A percentile compares a stretch with the other conserved stretches of the same genome.
phyloP scores from a whole-genome alignment of 1,140 invertebrate species.

The Drosophila hydei region DNA sequence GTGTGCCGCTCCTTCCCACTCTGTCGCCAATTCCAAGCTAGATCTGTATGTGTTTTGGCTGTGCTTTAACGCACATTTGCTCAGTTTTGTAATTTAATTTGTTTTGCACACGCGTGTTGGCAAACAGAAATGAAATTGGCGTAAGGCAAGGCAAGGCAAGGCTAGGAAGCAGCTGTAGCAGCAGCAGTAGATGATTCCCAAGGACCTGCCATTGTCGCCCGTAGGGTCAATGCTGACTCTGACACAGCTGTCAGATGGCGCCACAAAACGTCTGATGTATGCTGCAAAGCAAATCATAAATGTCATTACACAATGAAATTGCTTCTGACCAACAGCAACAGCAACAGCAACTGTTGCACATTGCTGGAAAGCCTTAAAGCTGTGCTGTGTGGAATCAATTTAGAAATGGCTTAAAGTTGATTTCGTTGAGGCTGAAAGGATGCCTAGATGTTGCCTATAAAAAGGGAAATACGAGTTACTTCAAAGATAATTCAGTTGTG shows the following conservation, averaged over 20 bases:
- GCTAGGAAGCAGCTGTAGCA: too few species aligned
- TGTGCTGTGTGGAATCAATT: constrained; percentile 3
- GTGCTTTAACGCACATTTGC: constrained; percentile 46
- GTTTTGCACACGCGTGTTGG: constrained; percentile 37
- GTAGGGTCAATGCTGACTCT: constrained; percentile 5
- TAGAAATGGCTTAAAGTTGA: background rate
- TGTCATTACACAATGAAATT: constrained; percentile 54
- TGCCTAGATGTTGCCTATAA: background rate
- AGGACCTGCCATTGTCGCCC: background rate
- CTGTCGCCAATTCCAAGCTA: background rate
- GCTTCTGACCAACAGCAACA: constrained; percentile 14
- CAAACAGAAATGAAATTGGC: constrained; percentile 42
- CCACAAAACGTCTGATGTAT: constrained; percentile 3
- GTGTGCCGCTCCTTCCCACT: background rate
- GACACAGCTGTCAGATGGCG: constrained; percentile 44
- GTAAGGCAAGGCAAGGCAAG: constrained; percentile 3
- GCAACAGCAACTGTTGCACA: constrained; percentile 21
- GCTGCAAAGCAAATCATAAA: constrained; percentile 73
- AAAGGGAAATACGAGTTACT: constrained; percentile 32
- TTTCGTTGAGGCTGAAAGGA: background rate
- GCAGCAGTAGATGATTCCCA: background rate
- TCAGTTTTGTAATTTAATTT: constrained; percentile 75
- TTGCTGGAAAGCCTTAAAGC: background rate
- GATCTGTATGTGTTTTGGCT: constrained; percentile 23
- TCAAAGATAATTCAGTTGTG: constrained; percentile 64